Conservation (phyloP, 2,888 invertebrate species). For the Drosophila picticornis region DNA sequence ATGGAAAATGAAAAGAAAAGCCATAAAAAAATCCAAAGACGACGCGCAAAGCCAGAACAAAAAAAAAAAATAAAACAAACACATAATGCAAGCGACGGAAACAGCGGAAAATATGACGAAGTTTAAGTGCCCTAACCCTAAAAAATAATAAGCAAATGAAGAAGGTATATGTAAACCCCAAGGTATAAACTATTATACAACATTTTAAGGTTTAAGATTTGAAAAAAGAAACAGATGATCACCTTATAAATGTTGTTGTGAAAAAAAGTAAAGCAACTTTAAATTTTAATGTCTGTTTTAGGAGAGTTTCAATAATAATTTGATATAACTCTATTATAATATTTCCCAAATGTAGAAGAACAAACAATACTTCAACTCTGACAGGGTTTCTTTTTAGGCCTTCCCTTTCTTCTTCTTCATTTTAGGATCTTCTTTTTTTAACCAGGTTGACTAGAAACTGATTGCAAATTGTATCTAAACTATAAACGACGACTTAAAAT, state of each 20-base stretch:
- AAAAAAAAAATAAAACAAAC: constrained; percentile 25
- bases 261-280: background rate
- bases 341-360: background rate
- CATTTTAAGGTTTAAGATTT: background rate
- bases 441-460: background rate
- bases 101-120: background rate
- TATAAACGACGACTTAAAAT: background rate
- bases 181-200: background rate
- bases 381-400: background rate
- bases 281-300: background rate
- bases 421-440: background rate
- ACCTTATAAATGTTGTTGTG: background rate
- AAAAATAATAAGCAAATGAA: background rate
- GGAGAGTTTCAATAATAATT: background rate
- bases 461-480: background rate
- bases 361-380: background rate
- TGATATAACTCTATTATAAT: accelerated
- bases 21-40: constrained; percentile 75
- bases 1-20: constrained; percentile 79
- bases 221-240: background rate
- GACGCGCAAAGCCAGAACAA: constrained; percentile 70
- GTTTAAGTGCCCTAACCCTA: constrained; percentile 7
- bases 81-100: constrained; percentile 36
- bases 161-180: no score
- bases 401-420: background rate